A percentile compares a stretch with the other conserved stretches of the same genome.
phyloP scores from a whole-genome alignment of 2,797 vertebrate species.

The Leuciscus waleckii region DNA sequence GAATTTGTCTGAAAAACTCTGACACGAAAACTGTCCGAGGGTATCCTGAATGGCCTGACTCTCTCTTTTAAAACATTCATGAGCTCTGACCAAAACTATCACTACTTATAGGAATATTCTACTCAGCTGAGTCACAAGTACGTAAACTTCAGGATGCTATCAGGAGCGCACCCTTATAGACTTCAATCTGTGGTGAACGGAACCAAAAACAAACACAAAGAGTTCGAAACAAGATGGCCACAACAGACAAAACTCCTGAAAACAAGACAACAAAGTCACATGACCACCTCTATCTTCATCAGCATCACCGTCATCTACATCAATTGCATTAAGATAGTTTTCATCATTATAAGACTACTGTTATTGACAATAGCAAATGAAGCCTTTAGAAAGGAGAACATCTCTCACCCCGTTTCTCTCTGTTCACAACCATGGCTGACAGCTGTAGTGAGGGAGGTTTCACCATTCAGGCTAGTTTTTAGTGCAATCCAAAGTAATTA shows the following conservation, averaged over 20 bases:
- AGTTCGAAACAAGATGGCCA: slow-evolving; percentile 72
- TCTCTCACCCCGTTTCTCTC: slow-evolving; percentile 65
- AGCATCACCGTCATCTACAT: slow-evolving; percentile 63
- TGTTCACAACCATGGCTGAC: slow-evolving; percentile 2
- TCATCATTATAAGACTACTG: slow-evolving; percentile 72
- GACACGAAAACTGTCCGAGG: slow-evolving; percentile 36
- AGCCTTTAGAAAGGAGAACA: slow-evolving; percentile 69
- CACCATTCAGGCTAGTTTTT: slow-evolving; percentile 20
- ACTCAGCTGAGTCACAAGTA: slow-evolving; percentile 40
- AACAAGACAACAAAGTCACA: slow-evolving; percentile 77
- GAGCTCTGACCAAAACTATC: slow-evolving; percentile 30
- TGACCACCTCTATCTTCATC: slow-evolving; percentile 75
- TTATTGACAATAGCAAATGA: slow-evolving; percentile 74
- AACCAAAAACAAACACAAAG: slow-evolving; percentile 31
- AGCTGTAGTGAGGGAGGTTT: slow-evolving; percentile 17
- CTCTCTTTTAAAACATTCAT: slow-evolving; percentile 38
- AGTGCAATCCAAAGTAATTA: slow-evolving; percentile 57
- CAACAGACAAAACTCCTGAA: slow-evolving; percentile 69
- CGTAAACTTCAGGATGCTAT: slow-evolving; percentile 33
- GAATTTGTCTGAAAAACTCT: slow-evolving; percentile 48
- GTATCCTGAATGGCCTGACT: slow-evolving; percentile 25
- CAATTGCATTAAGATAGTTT: slow-evolving; percentile 45
- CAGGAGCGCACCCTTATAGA: slow-evolving; percentile 4
- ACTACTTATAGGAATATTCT: slow-evolving; percentile 40
- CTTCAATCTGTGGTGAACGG: slow-evolving; percentile 25